phyloP scores from a whole-genome alignment of 2,797 vertebrate species.

The Hephaestus fuliginosus region DNA sequence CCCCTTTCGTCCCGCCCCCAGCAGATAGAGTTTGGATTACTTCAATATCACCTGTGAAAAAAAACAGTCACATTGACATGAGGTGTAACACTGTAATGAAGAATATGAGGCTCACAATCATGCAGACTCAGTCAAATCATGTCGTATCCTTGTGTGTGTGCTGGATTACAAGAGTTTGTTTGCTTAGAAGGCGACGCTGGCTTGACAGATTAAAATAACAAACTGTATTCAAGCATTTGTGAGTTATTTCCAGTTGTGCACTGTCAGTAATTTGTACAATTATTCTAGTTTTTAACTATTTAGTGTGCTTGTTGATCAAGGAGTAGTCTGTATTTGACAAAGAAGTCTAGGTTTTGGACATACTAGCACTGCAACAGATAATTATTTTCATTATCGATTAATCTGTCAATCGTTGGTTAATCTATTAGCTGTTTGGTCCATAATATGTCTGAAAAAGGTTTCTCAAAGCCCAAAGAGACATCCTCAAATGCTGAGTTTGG shows the following conservation, averaged over 20 bases:
- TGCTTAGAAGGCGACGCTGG: neutral
- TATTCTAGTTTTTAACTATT: neutral
- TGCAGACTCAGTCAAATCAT: slow-evolving; percentile 12
- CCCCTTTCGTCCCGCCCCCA: no score
- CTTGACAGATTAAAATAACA: neutral
- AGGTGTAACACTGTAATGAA: slow-evolving; percentile 27
- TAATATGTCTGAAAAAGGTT: no score
- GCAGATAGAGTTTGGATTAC: slow-evolving; percentile 33
- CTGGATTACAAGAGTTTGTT: neutral
- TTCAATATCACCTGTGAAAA: slow-evolving; percentile 66
- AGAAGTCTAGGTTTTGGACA: neutral
- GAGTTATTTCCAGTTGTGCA: neutral
- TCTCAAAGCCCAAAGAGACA: no score
- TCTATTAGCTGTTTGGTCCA: no score
- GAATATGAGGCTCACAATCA: slow-evolving; percentile 1
- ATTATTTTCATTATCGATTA: no score
- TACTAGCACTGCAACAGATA: no score
- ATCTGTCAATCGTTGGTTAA: no score
- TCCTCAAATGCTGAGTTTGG: no score
- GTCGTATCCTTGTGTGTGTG: neutral
- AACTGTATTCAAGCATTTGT: neutral
- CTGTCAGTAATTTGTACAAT: no score
- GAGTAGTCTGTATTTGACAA: neutral
- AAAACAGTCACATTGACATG: slow-evolving; percentile 42
- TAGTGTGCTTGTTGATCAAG: neutral